Evolutionary conservation across 2,888 invertebrate genomes (phyloP).

Genomic region (Hypomecis atomaria): DNA sequence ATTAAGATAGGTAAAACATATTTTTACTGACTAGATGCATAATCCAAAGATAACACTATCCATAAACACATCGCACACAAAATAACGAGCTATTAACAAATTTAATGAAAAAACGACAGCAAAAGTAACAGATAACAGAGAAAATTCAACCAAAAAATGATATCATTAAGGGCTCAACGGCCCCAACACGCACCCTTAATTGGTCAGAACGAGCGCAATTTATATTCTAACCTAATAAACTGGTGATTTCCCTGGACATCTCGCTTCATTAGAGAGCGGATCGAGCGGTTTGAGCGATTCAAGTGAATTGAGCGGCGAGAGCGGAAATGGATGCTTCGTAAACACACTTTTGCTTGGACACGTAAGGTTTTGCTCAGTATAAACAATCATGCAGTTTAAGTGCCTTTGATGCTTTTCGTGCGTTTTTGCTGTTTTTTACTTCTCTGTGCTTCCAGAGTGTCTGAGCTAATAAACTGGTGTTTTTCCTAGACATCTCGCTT

Average conservation of each 20-base stretch:
- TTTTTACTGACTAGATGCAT: too few relatives aligned
- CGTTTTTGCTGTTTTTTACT: too few relatives aligned
- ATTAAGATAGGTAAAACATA: too few relatives aligned
- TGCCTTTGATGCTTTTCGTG: too few relatives aligned
- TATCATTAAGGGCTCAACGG: slow-evolving; percentile 30
- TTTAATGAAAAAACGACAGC: slow-evolving; percentile 20
- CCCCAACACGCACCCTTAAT: slow-evolving; percentile 55
- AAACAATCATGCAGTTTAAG: too few relatives aligned
- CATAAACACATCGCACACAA: neutral
- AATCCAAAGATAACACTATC: neutral
- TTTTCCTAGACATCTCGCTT: slow-evolving; percentile 70
- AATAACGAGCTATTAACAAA: slow-evolving; percentile 17
- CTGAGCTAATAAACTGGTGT: slow-evolving; percentile 71
- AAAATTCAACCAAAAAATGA: slow-evolving; percentile 33
- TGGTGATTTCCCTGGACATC: slow-evolving; percentile 71
- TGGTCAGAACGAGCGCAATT: slow-evolving; percentile 62
- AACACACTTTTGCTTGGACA: too few relatives aligned
- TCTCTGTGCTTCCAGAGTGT: too few relatives aligned
- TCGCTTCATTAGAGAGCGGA: slow-evolving; percentile 61
- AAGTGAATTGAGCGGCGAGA: too few relatives aligned
- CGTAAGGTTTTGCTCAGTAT: too few relatives aligned
- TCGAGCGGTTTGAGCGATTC: slow-evolving; percentile 12
- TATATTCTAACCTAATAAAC: slow-evolving; percentile 71
- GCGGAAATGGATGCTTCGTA: too few relatives aligned
- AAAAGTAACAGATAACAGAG: slow-evolving; percentile 21